phyloP scores from a whole-genome alignment of 2,888 invertebrate species.

The Coremacera marginata region DNA sequence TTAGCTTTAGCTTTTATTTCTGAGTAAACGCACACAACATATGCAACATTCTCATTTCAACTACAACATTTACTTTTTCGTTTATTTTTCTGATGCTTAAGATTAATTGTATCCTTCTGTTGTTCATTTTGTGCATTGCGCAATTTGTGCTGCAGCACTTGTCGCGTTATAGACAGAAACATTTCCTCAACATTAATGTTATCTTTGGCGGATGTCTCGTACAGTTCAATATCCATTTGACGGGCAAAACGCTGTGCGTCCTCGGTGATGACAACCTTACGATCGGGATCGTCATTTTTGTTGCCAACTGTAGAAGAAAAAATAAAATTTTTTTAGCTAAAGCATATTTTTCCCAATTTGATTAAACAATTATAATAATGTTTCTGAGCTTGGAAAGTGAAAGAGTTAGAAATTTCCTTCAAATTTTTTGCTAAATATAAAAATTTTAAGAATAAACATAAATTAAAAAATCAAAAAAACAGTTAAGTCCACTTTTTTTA shows the following conservation, averaged over 20 bases:
- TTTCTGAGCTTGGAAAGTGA: no score
- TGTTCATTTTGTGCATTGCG: constrained; percentile 66
- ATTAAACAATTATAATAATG: not conserved
- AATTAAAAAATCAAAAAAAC: no score
- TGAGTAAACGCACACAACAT: constrained; percentile 25
- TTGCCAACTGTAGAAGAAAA: constrained; percentile 82
- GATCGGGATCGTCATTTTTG: constrained; percentile 94
- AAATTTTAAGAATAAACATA: no score
- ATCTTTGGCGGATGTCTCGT: constrained; percentile 99
- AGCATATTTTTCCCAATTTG: no score
- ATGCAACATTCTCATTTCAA: constrained; percentile 54
- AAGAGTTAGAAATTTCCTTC: no score
- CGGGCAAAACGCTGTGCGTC: constrained; percentile 97
- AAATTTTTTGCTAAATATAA: no score
- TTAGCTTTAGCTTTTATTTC: constrained; percentile 28
- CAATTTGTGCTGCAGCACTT: constrained; percentile 68
- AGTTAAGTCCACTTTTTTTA: no score
- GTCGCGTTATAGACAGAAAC: constrained; percentile 78
- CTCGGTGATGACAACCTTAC: constrained; percentile 96
- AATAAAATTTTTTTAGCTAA: no score
- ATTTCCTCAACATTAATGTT: constrained; percentile 99
- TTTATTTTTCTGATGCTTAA: constrained; percentile 63
- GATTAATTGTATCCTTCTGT: constrained; percentile 65
- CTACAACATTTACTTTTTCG: constrained; percentile 68
- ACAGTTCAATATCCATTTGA: constrained; percentile 96